These are phyloP conservation scores for Anomalospiza imberbis DNA, from an alignment of 2,797 vertebrate species.

Conservation along the genomic window DNA sequence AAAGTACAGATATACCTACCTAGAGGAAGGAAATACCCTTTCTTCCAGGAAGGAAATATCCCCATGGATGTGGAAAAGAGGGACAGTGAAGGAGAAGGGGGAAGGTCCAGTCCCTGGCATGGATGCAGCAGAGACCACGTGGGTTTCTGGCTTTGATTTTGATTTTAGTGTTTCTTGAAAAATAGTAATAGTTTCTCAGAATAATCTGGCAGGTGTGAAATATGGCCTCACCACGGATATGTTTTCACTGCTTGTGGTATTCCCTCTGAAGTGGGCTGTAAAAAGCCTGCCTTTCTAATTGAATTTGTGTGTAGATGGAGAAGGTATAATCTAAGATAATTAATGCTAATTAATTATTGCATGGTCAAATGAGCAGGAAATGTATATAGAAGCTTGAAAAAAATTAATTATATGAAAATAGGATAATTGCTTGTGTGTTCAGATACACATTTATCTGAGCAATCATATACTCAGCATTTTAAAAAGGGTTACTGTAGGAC, in stretches of 20 bases:
- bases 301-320: conserved; percentile 45
- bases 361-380: conserved; percentile 77
- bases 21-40: background rate
- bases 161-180: background rate
- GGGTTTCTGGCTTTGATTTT: background rate
- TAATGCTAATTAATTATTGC: conserved; percentile 78
- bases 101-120: background rate
- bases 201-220: conserved; percentile 7
- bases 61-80: background rate
- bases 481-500: background rate
- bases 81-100: fast-evolving
- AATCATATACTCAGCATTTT: conserved; percentile 44
- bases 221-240: background rate
- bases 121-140: background rate
- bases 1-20: background rate
- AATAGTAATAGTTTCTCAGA: conserved; percentile 61
- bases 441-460: conserved; percentile 59
- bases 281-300: conserved; percentile 66
- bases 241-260: conserved; percentile 1
- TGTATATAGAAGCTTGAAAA: conserved; percentile 61
- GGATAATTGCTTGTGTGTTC: conserved; percentile 68
- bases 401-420: conserved; percentile 74
- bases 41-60: background rate
- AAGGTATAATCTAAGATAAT: conserved; percentile 75
- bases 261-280: conserved; percentile 34